These are phyloP conservation scores for Poecilia gillii DNA, from an alignment of 2,797 vertebrate species.

Conservation along the genomic window DNA sequence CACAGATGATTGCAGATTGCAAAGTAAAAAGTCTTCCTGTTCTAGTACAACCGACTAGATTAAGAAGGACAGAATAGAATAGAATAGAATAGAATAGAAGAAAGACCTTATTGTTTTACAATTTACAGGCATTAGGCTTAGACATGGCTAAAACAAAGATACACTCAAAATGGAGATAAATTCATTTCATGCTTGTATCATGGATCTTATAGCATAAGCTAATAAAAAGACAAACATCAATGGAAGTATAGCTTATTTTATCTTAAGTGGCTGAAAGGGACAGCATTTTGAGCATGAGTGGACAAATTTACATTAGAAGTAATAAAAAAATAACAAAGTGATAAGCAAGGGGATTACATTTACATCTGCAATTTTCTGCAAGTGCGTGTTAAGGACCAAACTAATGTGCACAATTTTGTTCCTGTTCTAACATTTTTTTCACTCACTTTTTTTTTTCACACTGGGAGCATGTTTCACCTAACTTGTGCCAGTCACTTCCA, in stretches of 20 bases:
- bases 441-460: neutral
- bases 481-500: conserved; percentile 17
- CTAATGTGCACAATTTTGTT: neutral
- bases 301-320: neutral
- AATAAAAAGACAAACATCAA: conserved; percentile 33
- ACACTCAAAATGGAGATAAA: neutral
- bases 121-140: neutral
- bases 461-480: neutral
- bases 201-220: no score
- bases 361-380: neutral
- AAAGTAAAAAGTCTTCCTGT: conserved; percentile 35
- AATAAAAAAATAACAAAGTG: conserved; percentile 7
- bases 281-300: neutral
- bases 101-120: neutral
- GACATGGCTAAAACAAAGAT: neutral
- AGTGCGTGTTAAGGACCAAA: neutral
- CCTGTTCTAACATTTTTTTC: neutral
- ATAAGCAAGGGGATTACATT: neutral
- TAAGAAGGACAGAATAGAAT: conserved; percentile 4
- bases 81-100: neutral
- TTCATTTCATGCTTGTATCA: no score
- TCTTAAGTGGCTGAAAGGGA: neutral
- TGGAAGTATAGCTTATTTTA: neutral
- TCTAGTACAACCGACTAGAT: neutral
- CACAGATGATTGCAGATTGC: conserved; percentile 35